Conservation (phyloP, 2,113 vertebrate genomes). For the Coturnix japonica region DNA sequence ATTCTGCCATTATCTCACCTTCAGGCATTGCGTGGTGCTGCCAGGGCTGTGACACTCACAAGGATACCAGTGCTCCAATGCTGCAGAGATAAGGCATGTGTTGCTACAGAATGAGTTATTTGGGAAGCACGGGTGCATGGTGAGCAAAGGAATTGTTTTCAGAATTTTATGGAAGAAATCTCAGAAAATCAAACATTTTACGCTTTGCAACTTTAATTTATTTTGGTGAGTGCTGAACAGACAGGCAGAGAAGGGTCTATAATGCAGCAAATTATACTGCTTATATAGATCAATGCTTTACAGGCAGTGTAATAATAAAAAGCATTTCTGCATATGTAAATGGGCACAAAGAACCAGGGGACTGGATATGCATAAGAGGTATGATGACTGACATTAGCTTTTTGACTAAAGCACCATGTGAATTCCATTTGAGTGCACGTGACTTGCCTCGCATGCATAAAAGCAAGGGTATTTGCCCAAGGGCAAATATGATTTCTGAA, state of each 20-base stretch:
- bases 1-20: constrained; percentile 69
- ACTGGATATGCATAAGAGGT: constrained; percentile 57
- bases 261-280: constrained; percentile 22
- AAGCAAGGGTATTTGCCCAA: constrained; percentile 64
- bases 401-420: constrained; percentile 45
- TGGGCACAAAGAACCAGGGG: constrained; percentile 54
- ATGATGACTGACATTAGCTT: constrained; percentile 63
- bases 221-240: constrained; percentile 8
- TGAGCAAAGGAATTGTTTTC: neutral
- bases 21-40: constrained; percentile 61
- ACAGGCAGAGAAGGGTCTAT: constrained; percentile 8
- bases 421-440: constrained; percentile 16
- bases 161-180: constrained; percentile 28
- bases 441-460: constrained; percentile 40
- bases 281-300: neutral
- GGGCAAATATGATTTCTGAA: constrained; percentile 74
- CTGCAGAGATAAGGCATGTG: constrained; percentile 34
- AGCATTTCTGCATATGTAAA: constrained; percentile 58
- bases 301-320: constrained; percentile 45
- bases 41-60: constrained; percentile 32
- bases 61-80: neutral
- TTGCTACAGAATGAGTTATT: constrained; percentile 11
- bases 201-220: constrained; percentile 24
- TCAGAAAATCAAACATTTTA: constrained; percentile 42
- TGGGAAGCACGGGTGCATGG: neutral